A percentile compares a stretch with the other conserved stretches of the same genome.
Conservation (phyloP, 2,888 invertebrate genomes). For the Xanthia togata region DNA sequence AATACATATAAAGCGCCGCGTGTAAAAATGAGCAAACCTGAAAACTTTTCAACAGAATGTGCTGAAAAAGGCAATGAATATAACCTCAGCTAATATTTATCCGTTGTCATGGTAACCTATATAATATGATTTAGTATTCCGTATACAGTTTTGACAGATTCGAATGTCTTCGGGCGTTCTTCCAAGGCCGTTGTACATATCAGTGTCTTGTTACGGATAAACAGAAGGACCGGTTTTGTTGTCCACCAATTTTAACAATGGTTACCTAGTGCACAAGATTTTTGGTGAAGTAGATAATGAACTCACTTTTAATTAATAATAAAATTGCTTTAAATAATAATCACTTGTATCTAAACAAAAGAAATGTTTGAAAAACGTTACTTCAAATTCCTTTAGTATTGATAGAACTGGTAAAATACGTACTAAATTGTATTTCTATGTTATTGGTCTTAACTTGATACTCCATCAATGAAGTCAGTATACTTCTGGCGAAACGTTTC, state of each 20-base stretch:
- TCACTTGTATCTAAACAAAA: neutral
- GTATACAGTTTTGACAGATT: conserved; percentile 63
- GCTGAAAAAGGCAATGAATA: conserved; percentile 12
- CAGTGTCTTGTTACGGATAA: conserved; percentile 11
- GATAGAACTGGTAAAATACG: neutral
- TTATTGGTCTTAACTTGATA: neutral
- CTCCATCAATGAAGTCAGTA: neutral
- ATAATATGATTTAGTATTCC: conserved; percentile 49
- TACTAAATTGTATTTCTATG: neutral
- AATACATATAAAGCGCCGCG: neutral
- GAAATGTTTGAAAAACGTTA: neutral
- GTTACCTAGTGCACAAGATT: neutral
- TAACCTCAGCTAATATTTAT: conserved; percentile 9
- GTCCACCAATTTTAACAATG: neutral
- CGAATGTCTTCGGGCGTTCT: conserved; percentile 43
- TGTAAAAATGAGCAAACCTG: conserved; percentile 1
- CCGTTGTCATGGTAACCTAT: conserved; percentile 28
- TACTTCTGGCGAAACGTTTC: neutral
- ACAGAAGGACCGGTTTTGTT: conserved; percentile 36
- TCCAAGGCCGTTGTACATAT: conserved; percentile 51
- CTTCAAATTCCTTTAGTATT: no score
- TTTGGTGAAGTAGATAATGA: neutral
- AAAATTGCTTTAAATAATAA: neutral
- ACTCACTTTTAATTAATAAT: neutral
- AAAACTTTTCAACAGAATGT: neutral